Evolutionary conservation across 2,113 vertebrate species (phyloP).

Genomic region (Burhinus bistriatus): DNA sequence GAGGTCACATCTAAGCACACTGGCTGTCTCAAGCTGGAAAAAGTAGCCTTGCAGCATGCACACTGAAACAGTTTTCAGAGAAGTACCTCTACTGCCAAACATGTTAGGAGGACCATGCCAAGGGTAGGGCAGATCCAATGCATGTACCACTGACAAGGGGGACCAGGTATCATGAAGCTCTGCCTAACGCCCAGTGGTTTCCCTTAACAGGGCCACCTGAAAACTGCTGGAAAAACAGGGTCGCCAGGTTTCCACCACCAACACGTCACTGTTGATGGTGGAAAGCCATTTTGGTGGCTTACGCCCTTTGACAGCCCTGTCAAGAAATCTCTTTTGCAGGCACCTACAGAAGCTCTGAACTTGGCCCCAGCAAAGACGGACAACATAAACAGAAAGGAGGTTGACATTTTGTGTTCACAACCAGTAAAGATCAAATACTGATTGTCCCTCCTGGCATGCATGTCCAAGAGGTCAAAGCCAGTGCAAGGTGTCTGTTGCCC

Average conservation of each 20-base stretch:
- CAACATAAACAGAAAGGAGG: background rate
- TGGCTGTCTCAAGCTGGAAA: background rate
- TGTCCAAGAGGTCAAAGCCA: background rate
- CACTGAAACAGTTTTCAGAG: background rate
- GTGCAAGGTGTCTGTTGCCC: background rate
- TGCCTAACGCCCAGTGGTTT: background rate
- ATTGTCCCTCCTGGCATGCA: background rate
- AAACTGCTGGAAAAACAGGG: background rate
- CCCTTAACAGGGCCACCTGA: background rate
- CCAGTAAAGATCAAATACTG: background rate
- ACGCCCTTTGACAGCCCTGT: background rate
- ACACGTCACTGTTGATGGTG: background rate
- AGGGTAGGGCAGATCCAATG: background rate
- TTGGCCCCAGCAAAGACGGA: background rate
- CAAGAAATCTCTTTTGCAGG: background rate
- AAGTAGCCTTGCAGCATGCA: background rate
- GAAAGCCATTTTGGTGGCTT: background rate
- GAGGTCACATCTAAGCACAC: background rate
- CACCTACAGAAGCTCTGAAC: background rate
- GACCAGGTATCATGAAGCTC: background rate
- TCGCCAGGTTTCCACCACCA: background rate
- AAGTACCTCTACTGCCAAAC: background rate
- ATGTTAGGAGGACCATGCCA: background rate
- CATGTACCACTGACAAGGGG: background rate
- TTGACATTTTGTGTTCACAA: background rate